Evolutionary conservation across 1,140 invertebrate genomes (phyloP), one percentile per base, ranked within the genome.

Genomic region (Bombus pyrosoma): DNA sequence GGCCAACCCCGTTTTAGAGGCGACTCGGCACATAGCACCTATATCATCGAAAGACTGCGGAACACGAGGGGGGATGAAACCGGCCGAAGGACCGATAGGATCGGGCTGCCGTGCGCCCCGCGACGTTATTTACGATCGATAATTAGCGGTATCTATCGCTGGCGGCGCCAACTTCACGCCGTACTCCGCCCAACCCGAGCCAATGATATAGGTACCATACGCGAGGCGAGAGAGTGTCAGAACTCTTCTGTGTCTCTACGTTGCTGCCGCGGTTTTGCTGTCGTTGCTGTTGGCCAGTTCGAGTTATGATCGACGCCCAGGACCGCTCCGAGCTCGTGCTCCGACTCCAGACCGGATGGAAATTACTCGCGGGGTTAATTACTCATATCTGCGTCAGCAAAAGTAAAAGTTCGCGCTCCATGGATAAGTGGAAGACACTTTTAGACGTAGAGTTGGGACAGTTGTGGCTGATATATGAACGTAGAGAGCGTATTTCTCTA

Each of bases 101-200:
- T 91, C 90, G 81, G 69, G 91, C 91, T 90, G 89, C 90, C 91
- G 91, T 92, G 86, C 88, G 83, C 80, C 87, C 84, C 83, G 84
- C 87, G 87, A 88, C 82, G 92, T 95, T 94, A 95, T 95, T 95
- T 95, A 95, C 93, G 94, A 95, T 95, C 94, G 94, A 95, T 95
- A 95, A 95, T 95, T 95, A 95, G 94, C 92, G 94, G 94, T 95
- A 95, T 95, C 94, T 95, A 94, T 94, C 94, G 94, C 94, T 95
- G 94, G 93, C 93, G 94, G 94, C 94, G 92, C 93, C 92, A 93
- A 90, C 87, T 92, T 94, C 92, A 87, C 91, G 83, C 90, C 83
- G 86, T 88, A 90, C 90, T 91, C 89, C 90, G 90, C 90, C 90
- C 90, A 91, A 47, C n/a, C 69, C 43, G 59, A 43, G 78, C 87